Base-by-base conservation (phyloP, 1,140 invertebrate genomes). In the Brachionus angularis region DNA sequence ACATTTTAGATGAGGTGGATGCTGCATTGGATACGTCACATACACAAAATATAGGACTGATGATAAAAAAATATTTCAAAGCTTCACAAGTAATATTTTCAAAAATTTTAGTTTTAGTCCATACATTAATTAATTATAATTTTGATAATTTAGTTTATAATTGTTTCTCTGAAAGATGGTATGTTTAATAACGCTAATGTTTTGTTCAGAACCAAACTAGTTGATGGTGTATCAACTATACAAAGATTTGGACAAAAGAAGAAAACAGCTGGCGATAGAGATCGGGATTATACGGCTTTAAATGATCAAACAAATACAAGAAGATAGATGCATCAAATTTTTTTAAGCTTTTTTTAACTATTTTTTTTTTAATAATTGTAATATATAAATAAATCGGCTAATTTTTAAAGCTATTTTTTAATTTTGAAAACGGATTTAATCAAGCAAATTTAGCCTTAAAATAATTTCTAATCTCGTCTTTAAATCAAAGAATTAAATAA, bases 181-280 rank as follows among this genome's bases (percentile, higher is more conserved):
- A 97, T 99, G 91, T 98, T 98, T 81, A 95, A 92, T 79, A 97
- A 99, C 83, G 96, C 96, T 0, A 98, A 98, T 83, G 93, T 98
- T 27, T 80, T 99, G 18, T 99, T 93, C 83, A 88, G 89, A 62
- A 98, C 96, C 0, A 88, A 88, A 76, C 97, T 98, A 81, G 86
- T 92, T 23, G 93, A 98, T 83, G 96, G 96, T 39, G 90, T 93
- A 82, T 98, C 96, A 0, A 87, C 88, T 5, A 89, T 98, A 16
- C 85, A 85, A 27, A 85, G 93, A 72, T 78, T 79, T 74, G 77
- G 46, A 36, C 62, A 67, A 34, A 46, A 50, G 23, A 67, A 49
- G 44, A 67, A 67, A 31, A n/a, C 10, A 21, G 10, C 18, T 18
- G 47, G 25, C 36, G 62, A 67, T 18, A 14, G 47, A 47, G 62